Evolutionary conservation across 1,140 invertebrate species (phyloP).

Genomic region (Schmidtea mediterranea): DNA sequence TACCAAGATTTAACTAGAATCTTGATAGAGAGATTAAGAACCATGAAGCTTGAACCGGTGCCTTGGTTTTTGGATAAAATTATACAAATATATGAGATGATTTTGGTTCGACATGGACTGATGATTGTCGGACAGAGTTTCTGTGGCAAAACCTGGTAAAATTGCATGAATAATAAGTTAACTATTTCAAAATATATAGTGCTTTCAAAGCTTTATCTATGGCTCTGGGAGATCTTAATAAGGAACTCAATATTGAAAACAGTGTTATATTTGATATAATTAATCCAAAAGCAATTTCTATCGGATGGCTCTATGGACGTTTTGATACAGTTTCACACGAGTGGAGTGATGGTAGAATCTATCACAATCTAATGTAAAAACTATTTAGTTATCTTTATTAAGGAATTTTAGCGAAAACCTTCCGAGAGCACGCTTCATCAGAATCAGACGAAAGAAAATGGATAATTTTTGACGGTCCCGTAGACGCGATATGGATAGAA

Average conservation of each 20-base stretch:
- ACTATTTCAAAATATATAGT: conserved; percentile 11
- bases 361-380: neutral
- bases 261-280: conserved; percentile 20
- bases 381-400: conserved; percentile 7
- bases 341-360: conserved; percentile 24
- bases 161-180: conserved; percentile 32
- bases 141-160: conserved; percentile 23
- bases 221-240: conserved; percentile 15
- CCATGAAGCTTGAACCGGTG: conserved; percentile 17
- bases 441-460: conserved; percentile 28
- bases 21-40: conserved; percentile 17
- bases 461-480: conserved; percentile 28
- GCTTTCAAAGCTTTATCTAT: conserved; percentile 19
- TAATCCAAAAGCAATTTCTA: conserved; percentile 27
- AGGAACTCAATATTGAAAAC: conserved; percentile 18
- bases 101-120: conserved; percentile 23
- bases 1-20: conserved; percentile 30
- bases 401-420: conserved; percentile 33
- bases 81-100: conserved; percentile 28
- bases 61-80: conserved; percentile 26
- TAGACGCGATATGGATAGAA: conserved; percentile 28
- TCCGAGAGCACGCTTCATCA: conserved; percentile 23
- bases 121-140: conserved; percentile 27
- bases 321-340: conserved; percentile 28
- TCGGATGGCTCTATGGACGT: conserved; percentile 26